Conservation (phyloP, 2,113 vertebrate genomes). For the Emydura subglobosa region DNA sequence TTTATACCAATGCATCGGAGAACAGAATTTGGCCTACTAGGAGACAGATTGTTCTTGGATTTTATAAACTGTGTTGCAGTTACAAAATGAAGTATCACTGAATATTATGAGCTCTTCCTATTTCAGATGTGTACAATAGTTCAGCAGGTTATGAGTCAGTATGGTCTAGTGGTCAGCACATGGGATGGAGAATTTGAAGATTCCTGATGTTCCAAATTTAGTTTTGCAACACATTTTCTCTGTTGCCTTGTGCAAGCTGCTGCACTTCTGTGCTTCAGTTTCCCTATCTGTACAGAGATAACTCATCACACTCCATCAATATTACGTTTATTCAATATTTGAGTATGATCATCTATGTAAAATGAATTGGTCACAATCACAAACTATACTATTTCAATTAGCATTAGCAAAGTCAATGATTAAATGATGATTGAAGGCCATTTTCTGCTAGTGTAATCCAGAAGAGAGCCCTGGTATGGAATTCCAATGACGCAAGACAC, state of each 20-base stretch:
- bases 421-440: background rate
- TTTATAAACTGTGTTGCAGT: background rate
- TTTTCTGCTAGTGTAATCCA: background rate
- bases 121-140: background rate
- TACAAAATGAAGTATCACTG: background rate
- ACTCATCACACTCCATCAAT: no score
- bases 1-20: background rate
- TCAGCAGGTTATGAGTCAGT: background rate
- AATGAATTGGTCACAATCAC: background rate
- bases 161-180: background rate
- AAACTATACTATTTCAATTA: background rate
- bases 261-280: background rate
- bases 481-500: no score
- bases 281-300: background rate
- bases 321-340: background rate
- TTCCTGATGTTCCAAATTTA: background rate
- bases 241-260: background rate
- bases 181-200: background rate
- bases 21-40: background rate
- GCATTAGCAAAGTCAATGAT: background rate
- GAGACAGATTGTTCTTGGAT: background rate
- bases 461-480: no score
- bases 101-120: background rate
- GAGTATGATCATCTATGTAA: background rate
- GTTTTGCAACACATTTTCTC: background rate